Evolutionary conservation across 2,888 invertebrate species (phyloP), one percentile per base, ranked within the genome.

Genomic region (Cerastis leucographa): DNA sequence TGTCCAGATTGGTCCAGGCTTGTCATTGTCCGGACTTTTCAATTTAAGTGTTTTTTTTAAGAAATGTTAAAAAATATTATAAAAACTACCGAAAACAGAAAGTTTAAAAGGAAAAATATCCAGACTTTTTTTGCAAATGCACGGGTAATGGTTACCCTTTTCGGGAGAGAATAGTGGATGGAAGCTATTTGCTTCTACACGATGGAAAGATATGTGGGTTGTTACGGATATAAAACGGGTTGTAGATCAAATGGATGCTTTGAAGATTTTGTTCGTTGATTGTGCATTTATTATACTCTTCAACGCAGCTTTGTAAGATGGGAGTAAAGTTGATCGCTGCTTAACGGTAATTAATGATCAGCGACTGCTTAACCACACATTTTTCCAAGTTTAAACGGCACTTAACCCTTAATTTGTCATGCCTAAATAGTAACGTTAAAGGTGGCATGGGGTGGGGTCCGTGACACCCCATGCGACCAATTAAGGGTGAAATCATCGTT

Each of bases 161-260:
- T 76, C 61, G 59, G 49, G 29, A 46, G 69, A 62, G 71, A 42
- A 78, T 71, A 46, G 67, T 68, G 54, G 78, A 82, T 78, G 67
- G 44, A 61, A 82, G 54, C 83, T 25, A 74, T 83, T 78, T 67
- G 14, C 59, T 61, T n/a, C 54, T 59, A 71, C 46, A 49, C 42
- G 46, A 54, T 54, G 61, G 35, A 54, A 12, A 75, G 54, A 75
- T 75, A 59, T 83, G 42, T 65, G 35, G 77, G 51, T 61, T 71
- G 64, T 81, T 82, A 72, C 70, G 61, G 81, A 54, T 81, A 71
- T 77, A 17, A 81, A 81, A 72, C 64, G 64, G 62, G 78, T 54
- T 78, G 29, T 66, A 69, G 46, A 81, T 61, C 69, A 82, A 72
- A 77, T 62, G 49, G 49, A 66, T 56, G 54, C 69, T 65, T 46